Evolutionary conservation across 2,797 vertebrate genomes (phyloP), one percentile per base, ranked within the genome.

Genomic region (Calcarius lapponicus): DNA sequence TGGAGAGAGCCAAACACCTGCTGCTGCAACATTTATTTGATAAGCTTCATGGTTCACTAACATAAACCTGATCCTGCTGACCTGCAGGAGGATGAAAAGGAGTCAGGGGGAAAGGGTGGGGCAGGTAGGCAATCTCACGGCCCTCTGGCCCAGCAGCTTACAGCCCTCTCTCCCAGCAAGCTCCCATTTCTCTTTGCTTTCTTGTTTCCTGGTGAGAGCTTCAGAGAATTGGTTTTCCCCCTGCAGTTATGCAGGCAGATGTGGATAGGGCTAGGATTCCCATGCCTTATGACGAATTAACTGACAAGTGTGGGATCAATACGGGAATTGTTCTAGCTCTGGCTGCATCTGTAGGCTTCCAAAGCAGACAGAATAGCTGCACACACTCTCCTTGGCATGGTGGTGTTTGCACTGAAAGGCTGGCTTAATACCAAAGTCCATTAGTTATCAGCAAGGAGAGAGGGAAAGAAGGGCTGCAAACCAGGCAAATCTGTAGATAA

Each of bases 211-310:
- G 81, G 94, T 93, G 95, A 95, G 97, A 96, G 92, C 93, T 97
- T 97, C 86, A 89, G 95, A 93, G 89, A 97, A 90, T 89, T 96
- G 93, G 88, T 96, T 95, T 92, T 67, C 28, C 94, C 96, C 96
- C 95, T 93, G 91, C 88, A 71, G 96, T 95, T 94, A 94, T 96
- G 95, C 88, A 64, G 98, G 96, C 97, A 98, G 97, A 98, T 98
- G 97, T 97, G 97, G 95, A 92, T 84, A 97, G 92, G 87, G 93
- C 95, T 97, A 95, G 76, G 87, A 97, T 97, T 98, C 97, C 96
- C 97, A 97, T 96, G 97, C 93, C 82, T 97, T 93, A 54, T 95
- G 96, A 97, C 88, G 47, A 94, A 96, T 95, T 97, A 97, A 96
- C 95, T 95, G 95, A 97, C 92, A 96, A 97, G 92, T 85, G 86